Conservation (phyloP, 2,113 vertebrate species). For the Ochotona curzoniae region DNA sequence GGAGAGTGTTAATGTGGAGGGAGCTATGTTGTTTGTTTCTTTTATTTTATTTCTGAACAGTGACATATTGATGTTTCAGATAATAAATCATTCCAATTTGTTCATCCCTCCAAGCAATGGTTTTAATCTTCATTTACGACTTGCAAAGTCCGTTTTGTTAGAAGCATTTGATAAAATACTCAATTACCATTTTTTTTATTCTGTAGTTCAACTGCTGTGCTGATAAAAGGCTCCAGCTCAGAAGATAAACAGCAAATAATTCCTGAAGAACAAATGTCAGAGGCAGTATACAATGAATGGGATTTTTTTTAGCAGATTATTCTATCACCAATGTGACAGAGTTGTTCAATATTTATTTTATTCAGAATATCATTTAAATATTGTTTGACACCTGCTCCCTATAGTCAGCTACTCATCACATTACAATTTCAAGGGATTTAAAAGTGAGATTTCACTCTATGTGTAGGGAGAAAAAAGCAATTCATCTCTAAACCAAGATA, state of each 20-base stretch:
- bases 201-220: slow-evolving; percentile 87
- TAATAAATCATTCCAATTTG: slow-evolving; percentile 93
- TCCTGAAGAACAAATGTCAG: slow-evolving; percentile 90
- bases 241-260: slow-evolving; percentile 91
- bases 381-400: slow-evolving; percentile 88
- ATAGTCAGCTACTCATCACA: slow-evolving; percentile 79
- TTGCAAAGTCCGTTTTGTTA: slow-evolving; percentile 89
- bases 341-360: slow-evolving; percentile 87
- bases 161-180: slow-evolving; percentile 92
- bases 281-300: slow-evolving; percentile 85
- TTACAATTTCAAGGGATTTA: slow-evolving; percentile 77
- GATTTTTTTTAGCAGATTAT: slow-evolving; percentile 87
- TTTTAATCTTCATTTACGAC: slow-evolving; percentile 93
- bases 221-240: slow-evolving; percentile 87
- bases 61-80: slow-evolving; percentile 89
- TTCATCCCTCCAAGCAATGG: slow-evolving; percentile 89
- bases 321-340: slow-evolving; percentile 86
- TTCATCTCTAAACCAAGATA: slow-evolving; percentile 64
- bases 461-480: slow-evolving; percentile 37
- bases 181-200: slow-evolving; percentile 89
- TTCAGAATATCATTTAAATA: slow-evolving; percentile 87
- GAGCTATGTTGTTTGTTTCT: slow-evolving; percentile 80
- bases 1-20: not conserved
- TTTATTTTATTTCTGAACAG: slow-evolving; percentile 86
- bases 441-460: slow-evolving; percentile 72